phyloP scores from a whole-genome alignment of 1,140 invertebrate species.

The Melitaea cinxia region DNA sequence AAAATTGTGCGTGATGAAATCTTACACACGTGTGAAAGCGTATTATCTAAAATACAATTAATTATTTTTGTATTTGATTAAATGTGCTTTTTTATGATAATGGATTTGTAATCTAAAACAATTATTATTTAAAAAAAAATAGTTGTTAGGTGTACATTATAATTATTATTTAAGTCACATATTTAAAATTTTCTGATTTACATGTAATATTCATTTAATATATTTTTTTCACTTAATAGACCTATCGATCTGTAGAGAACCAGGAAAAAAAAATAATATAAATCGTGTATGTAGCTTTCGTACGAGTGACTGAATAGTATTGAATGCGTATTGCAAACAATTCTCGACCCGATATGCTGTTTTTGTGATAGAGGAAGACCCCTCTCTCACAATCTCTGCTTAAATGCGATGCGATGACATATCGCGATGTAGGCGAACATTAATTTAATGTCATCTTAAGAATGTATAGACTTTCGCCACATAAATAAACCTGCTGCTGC shows the following conservation, averaged over 20 bases:
- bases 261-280: neutral
- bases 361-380: conserved; percentile 7
- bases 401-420: neutral
- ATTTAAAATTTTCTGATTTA: too few species aligned
- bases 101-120: too few species aligned
- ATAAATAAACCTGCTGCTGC: too few species aligned
- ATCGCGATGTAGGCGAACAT: neutral
- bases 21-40: too few species aligned
- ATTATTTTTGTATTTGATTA: too few species aligned
- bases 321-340: conserved; percentile 22
- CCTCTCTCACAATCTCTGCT: neutral
- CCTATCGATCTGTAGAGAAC: neutral
- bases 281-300: neutral
- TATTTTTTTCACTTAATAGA: neutral
- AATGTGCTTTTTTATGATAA: too few species aligned
- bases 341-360: conserved; percentile 21
- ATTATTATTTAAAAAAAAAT: too few species aligned
- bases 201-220: too few species aligned
- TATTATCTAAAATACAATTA: too few species aligned
- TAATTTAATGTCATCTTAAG: neutral
- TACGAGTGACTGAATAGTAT: conserved; percentile 6
- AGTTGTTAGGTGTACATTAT: too few species aligned
- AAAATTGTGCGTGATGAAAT: too few species aligned
- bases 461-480: neutral
- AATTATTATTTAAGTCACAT: too few species aligned